These are phyloP conservation scores for Pithecia hirsuta DNA, from an alignment of 2,797 vertebrate species.

Conservation along the genomic window DNA sequence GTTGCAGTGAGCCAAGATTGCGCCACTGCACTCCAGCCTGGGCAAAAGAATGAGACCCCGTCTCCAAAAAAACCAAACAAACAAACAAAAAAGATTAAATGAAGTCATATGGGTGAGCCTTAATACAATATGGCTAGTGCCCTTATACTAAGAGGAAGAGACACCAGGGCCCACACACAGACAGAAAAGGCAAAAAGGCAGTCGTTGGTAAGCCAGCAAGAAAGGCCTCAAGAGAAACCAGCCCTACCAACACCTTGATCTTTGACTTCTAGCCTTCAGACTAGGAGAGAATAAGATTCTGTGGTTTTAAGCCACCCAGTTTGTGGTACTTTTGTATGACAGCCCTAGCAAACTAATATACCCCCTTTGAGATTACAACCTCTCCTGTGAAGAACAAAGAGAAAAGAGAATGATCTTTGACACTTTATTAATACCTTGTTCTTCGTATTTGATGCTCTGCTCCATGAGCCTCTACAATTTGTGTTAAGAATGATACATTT, in stretches of 20 bases:
- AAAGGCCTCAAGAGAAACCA: not conserved
- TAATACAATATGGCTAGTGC: not conserved
- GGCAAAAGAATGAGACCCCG: not conserved
- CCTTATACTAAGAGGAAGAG: not conserved
- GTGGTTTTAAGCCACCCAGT: not conserved
- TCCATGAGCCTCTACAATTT: not conserved
- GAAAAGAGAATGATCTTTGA: not conserved
- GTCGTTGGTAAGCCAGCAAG: not conserved
- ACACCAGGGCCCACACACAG: not conserved
- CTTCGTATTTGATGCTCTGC: not conserved
- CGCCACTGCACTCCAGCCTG: not conserved
- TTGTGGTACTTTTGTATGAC: not conserved
- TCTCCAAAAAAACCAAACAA: not conserved
- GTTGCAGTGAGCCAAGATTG: not conserved
- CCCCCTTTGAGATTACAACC: not conserved
- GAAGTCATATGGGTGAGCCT: not conserved
- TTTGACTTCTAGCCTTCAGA: not conserved
- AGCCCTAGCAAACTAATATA: not conserved
- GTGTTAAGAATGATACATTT: not conserved
- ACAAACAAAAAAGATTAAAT: not conserved
- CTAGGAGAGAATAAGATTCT: not conserved
- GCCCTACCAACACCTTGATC: not conserved
- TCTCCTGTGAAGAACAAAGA: not conserved
- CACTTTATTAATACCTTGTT: not conserved
- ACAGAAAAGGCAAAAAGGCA: not conserved